Evolutionary conservation across 2,113 vertebrate species (phyloP), one percentile per base, ranked within the genome.

Genomic region (Eonycteris spelaea): DNA sequence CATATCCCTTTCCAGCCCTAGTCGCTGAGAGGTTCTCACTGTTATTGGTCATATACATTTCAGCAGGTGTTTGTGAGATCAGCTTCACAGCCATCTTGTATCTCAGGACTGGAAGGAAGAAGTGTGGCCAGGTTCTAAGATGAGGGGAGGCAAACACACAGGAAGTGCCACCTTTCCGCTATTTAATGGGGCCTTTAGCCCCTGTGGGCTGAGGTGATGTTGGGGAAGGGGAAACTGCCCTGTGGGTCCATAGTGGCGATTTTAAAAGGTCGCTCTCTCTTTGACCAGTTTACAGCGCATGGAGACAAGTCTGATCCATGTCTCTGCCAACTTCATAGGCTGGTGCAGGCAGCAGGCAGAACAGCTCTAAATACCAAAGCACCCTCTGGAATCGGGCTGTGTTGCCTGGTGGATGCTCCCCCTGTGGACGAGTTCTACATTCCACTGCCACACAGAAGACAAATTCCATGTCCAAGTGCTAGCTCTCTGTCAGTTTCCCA

Each of bases 151-250:
- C n/a, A 9, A 70, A 45, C 30, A 51, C 11, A 6, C 4, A 73
- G 45, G 21, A 28, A 75, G 9, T 18, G 24, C 18, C 55, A 22
- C 14, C 57, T 87, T 88, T 38, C 51, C 55, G 40, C 51, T 3
- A 5, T 13, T 9, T 63, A n/a, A 19, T 12, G 43, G 51, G 38
- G 45, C n/a, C 51, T 45, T 48, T 55, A 28, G n/a, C 33, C 10
- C n/a, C 21, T 5, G 0, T 16, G 51, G n/a, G 14, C n/a, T 21
- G 13, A 33, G 28, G 38, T 9, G 26, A 33, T 21, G 0, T 18
- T 43, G 13, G 21, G 6, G 14, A 2, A 8, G 11, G 21, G 59
- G n/a, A 28, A 24, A 7, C 85, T 28, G 24, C 10, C 9, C 45
- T 12, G 1, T 1, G 18, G 24, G 38, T 71, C 26, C 10, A 12